These are phyloP conservation scores for Leptura quadrifasciata DNA, from an alignment of 2,888 invertebrate species.

Conservation along the genomic window DNA sequence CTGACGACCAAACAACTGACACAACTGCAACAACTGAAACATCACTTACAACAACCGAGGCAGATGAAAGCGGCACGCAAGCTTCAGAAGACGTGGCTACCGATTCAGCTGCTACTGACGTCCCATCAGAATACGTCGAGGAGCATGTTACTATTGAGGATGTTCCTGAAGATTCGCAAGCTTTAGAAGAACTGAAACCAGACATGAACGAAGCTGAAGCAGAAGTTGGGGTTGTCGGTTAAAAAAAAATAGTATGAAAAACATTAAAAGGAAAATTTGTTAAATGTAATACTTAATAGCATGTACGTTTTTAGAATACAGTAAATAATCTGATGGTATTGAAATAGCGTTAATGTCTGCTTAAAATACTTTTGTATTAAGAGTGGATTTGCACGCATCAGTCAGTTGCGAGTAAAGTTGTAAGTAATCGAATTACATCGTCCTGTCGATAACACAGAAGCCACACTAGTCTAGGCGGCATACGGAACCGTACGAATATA, in stretches of 20 bases:
- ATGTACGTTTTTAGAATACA: not conserved
- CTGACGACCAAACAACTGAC: not conserved
- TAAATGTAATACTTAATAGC: not conserved
- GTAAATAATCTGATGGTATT: not conserved
- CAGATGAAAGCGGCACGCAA: not conserved
- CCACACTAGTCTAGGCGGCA: too few relatives aligned
- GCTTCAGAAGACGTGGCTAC: not conserved
- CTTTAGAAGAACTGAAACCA: not conserved
- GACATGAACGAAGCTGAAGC: not conserved
- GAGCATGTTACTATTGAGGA: too few relatives aligned
- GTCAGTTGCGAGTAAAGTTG: too few relatives aligned
- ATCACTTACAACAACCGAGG: not conserved
- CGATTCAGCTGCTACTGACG: too few relatives aligned
- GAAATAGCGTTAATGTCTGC: too few relatives aligned
- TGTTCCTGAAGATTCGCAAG: not conserved
- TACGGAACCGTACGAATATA: too few relatives aligned
- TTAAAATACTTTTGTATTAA: too few relatives aligned
- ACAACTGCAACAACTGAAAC: not conserved
- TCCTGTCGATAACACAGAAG: too few relatives aligned
- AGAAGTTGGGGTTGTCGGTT: too few relatives aligned
- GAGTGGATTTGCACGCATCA: too few relatives aligned
- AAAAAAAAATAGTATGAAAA: not conserved
- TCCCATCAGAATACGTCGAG: slow-evolving; percentile 1
- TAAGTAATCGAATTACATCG: too few relatives aligned
- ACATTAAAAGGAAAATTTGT: not conserved